Percentiles rank a stretch among this genome's conserved stretches.
Conservation (phyloP, 2,888 invertebrate genomes). For the Pyrocoelia pectoralis region DNA sequence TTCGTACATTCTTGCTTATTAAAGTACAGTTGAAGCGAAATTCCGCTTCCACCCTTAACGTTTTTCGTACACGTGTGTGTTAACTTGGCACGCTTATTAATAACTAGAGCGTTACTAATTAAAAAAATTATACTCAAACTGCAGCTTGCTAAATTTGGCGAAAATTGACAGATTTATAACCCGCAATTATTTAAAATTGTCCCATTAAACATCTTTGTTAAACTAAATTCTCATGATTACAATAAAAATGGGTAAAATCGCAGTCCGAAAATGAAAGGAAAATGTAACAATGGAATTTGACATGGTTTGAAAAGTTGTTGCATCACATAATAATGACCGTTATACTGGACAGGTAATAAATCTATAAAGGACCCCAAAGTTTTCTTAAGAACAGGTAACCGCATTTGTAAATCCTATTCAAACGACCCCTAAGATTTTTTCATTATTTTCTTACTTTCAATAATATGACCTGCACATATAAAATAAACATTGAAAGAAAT, state of each 20-base stretch:
- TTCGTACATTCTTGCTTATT: neutral
- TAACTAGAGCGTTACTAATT: constrained; percentile 1
- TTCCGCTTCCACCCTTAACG: constrained; percentile 12
- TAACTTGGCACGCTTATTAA: constrained; percentile 6
- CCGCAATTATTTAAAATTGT: too few relatives aligned
- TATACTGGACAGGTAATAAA: constrained; percentile 37
- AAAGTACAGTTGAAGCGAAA: constrained; percentile 9
- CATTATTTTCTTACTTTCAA: constrained; percentile 31
- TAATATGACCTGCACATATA: constrained; percentile 29
- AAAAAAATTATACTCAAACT: neutral
- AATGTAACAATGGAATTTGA: constrained; percentile 28
- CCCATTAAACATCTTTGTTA: too few relatives aligned
- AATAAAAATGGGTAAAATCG: constrained; percentile 4
- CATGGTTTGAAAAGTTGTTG: constrained; percentile 34
- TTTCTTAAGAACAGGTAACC: constrained; percentile 38
- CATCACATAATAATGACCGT: constrained; percentile 37
- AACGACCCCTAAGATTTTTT: constrained; percentile 32
- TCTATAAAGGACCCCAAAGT: constrained; percentile 31
- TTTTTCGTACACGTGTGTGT: constrained; percentile 6
- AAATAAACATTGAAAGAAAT: constrained; percentile 25
- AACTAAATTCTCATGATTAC: neutral
- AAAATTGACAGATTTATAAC: too few relatives aligned
- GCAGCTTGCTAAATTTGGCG: too few relatives aligned
- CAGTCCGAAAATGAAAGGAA: constrained; percentile 9
- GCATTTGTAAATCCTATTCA: constrained; percentile 33